Evolutionary conservation across 2,888 invertebrate genomes (phyloP), one percentile per base, ranked within the genome.

Genomic region (Phytoseiulus persimilis): DNA sequence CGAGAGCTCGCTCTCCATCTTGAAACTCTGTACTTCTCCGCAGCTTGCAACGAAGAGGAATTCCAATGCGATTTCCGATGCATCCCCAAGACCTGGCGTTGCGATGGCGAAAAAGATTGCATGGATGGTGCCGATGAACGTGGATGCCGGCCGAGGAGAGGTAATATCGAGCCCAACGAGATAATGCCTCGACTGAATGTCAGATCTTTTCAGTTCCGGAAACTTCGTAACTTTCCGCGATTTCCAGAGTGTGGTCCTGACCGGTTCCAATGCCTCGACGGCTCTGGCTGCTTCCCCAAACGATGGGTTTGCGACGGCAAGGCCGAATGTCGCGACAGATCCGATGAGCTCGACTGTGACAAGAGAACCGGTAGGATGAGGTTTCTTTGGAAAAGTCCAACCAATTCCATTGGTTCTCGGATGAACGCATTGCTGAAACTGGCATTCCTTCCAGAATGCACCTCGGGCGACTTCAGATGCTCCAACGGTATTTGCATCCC

Each of bases 91-190:
- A 91, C 91, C 6, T 92, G 92, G 92, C 93, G 94, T 89, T 95
- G 95, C 91, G 95, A 95, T 91, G 94, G 94, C 0, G 94, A 94
- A 28, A 92, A 92, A 0, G 95, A 95, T 92, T 95, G 95, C 91
- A 92, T 94, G 5, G 94, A 93, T 90, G 95, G 94, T 0, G 95
- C 95, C 45, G 95, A 95, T 91, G 95, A 95, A 91, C 92, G 92
- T 0, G 92, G 93, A 83, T 95, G 95, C 91, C 91, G 91, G 3
- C 84, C 90, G 65, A 33, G 65, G 33, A 33, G 65, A 31, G 90
- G 90, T 90, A 84, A 90, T 45, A 31, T 14, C 46, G n/a, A n/a
- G n/a, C 14, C 3, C 5, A 39, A 39, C 3, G 39, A 39, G 3
- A 9, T 6, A 39, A 6, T 39, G 3, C 39, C 39, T 9, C 3